phyloP scores from a whole-genome alignment of 2,888 invertebrate genomes.

The Mythimna impura region DNA sequence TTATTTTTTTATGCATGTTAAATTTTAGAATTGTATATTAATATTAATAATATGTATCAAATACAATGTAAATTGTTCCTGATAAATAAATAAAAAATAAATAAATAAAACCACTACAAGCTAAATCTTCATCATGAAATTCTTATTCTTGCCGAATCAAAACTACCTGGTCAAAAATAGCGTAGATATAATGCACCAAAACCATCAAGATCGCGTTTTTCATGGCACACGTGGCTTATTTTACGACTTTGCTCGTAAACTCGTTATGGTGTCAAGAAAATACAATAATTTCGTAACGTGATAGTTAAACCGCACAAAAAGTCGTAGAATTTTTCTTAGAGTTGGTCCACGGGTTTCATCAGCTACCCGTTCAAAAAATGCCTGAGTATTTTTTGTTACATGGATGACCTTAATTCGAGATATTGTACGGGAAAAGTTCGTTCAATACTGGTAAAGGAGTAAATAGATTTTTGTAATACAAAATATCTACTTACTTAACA shows the following conservation, averaged over 20 bases:
- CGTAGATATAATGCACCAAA: constrained; percentile 30
- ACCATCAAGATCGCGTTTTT: constrained; percentile 48
- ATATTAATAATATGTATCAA: too few relatives aligned
- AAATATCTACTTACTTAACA: too few relatives aligned
- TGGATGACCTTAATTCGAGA: too few relatives aligned
- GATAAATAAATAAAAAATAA: too few relatives aligned
- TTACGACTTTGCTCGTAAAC: constrained; percentile 74
- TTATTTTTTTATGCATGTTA: too few relatives aligned
- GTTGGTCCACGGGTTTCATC: not conserved
- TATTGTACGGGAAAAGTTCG: too few relatives aligned
- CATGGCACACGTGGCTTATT: constrained; percentile 67
- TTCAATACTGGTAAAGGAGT: too few relatives aligned
- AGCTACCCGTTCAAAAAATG: not conserved
- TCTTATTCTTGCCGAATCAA: constrained; percentile 36
- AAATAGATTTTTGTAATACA: too few relatives aligned
- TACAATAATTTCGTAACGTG: constrained; percentile 67
- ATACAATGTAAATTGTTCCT: too few relatives aligned
- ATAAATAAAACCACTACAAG: not conserved
- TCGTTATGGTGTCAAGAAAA: constrained; percentile 68
- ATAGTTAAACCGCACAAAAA: constrained; percentile 50
- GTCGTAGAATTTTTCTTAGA: constrained; percentile 4
- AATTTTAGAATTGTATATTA: too few relatives aligned
- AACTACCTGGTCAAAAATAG: constrained; percentile 44
- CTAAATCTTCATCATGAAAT: not conserved
- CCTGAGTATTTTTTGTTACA: too few relatives aligned